phyloP scores from a whole-genome alignment of 2,113 vertebrate genomes.

The Cairina moschata region DNA sequence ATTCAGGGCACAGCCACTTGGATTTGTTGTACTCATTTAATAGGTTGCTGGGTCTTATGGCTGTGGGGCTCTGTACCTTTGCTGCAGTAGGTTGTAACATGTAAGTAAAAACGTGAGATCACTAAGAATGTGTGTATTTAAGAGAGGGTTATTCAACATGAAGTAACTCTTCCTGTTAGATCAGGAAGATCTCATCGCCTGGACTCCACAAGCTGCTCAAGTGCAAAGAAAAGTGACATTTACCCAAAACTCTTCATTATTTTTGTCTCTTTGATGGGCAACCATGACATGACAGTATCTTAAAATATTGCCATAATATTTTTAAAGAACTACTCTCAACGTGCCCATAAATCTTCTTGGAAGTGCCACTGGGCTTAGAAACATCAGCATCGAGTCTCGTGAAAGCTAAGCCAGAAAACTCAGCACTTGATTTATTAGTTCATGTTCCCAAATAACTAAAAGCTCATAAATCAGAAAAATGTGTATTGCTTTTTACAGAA shows the following conservation, averaged over 20 bases:
- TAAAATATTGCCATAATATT: background rate
- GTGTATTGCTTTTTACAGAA: background rate
- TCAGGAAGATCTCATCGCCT: background rate
- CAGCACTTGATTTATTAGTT: background rate
- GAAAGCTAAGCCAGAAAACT: background rate
- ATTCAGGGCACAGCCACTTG: background rate
- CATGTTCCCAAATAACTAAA: background rate
- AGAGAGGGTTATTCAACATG: background rate
- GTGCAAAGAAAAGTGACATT: background rate
- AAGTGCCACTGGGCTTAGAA: background rate
- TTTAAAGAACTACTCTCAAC: background rate
- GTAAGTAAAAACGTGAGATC: background rate
- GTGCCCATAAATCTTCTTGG: background rate
- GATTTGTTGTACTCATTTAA: background rate
- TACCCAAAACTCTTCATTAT: background rate
- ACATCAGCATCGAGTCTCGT: background rate
- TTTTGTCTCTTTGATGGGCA: background rate
- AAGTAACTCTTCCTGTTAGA: background rate
- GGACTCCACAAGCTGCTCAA: background rate
- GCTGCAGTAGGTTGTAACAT: background rate
- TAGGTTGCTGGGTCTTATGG: no score
- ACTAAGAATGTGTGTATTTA: accelerated
- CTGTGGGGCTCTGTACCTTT: accelerated
- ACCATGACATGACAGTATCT: background rate
- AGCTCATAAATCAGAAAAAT: background rate